phyloP scores from a whole-genome alignment of 2,797 vertebrate species.

The Gymnothorax javanicus region DNA sequence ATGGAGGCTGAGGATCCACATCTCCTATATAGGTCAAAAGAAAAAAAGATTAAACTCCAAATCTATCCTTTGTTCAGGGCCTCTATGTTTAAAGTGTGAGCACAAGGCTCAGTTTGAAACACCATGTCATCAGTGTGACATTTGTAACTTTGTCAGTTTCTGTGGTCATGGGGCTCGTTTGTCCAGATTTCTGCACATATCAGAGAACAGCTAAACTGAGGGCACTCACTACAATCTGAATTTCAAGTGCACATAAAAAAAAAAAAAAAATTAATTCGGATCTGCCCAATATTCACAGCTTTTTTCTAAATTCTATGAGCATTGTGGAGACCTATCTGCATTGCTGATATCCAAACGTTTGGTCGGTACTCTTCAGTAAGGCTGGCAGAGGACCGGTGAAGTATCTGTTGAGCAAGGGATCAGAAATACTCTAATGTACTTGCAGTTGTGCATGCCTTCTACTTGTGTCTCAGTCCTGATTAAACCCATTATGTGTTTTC shows the following conservation, averaged over 20 bases:
- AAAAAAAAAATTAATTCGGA: neutral
- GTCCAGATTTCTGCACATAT: neutral
- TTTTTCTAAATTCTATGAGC: neutral
- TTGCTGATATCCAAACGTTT: too few relatives aligned
- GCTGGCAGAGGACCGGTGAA: too few relatives aligned
- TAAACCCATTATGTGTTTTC: too few relatives aligned
- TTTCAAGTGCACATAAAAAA: neutral
- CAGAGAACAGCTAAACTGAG: neutral
- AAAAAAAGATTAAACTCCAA: neutral
- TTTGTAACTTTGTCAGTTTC: neutral
- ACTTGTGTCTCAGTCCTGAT: too few relatives aligned
- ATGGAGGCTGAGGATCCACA: neutral
- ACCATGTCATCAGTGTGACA: neutral
- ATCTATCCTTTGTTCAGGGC: neutral
- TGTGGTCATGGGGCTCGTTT: neutral
- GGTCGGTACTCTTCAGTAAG: too few relatives aligned
- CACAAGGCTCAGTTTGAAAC: neutral
- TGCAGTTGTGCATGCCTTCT: too few relatives aligned
- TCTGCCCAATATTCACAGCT: neutral
- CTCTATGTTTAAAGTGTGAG: neutral
- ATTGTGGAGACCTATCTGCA: too few relatives aligned
- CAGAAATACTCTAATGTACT: too few relatives aligned
- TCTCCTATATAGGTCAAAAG: neutral
- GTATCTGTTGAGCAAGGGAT: too few relatives aligned
- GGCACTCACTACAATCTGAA: neutral